Conservation (phyloP, 2,113 vertebrate species). For the Parus major region DNA sequence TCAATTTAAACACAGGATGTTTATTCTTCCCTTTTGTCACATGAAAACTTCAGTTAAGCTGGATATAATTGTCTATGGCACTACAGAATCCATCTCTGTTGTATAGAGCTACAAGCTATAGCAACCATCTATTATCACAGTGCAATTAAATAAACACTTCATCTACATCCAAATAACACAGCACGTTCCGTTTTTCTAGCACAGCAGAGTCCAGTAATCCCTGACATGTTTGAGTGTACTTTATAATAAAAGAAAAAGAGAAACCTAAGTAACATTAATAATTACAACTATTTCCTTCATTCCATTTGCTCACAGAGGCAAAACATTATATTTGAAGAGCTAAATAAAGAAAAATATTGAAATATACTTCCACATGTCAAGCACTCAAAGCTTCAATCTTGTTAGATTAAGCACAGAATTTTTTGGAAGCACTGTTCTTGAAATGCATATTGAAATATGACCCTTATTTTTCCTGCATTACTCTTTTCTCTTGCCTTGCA, state of each 20-base stretch:
- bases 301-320: not conserved
- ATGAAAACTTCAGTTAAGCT: not conserved
- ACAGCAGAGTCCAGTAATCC: not conserved
- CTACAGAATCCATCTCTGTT: not conserved
- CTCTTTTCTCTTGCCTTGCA: not conserved
- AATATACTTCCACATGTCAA: not conserved
- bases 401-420: not conserved
- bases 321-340: not conserved
- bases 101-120: not conserved
- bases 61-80: not conserved
- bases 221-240: not conserved
- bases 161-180: not conserved
- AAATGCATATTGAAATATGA: not conserved
- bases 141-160: not conserved
- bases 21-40: not conserved
- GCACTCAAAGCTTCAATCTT: not conserved
- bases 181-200: not conserved
- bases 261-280: not conserved
- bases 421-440: not conserved
- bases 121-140: not conserved
- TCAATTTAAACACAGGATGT: not conserved
- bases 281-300: not conserved
- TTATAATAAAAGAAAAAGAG: not conserved
- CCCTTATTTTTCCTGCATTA: not conserved
- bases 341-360: not conserved